A percentile compares a stretch with the other conserved stretches of the same genome.
Evolutionary conservation across 2,113 vertebrate species (phyloP).

Genomic region (Pan troglodytes): NHGRI_mPanTro3-v2.1_pri NC_072407.2:7321001-7321500

Average conservation of each 20-base stretch:
- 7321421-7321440: fast-evolving
- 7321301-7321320: background rate
- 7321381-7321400: background rate
- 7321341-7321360: no score
- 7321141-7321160: background rate
- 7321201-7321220: no score
- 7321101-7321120: fast-evolving
- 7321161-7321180: fast-evolving
- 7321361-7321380: fast-evolving
- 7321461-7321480: no score
- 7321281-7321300: background rate
- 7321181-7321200: fast-evolving
- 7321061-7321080: fast-evolving
- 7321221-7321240: no score
- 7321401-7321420: fast-evolving
- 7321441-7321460: fast-evolving
- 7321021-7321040: background rate
- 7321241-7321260: background rate
- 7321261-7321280: fast-evolving
- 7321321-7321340: fast-evolving
- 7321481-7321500: no score
- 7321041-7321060: background rate
- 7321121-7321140: fast-evolving
- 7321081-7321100: fast-evolving
- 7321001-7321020: no score